A percentile compares a stretch with the other conserved stretches of the same genome.
These are phyloP conservation scores for Dryomyza anilis DNA, from an alignment of 2,888 invertebrate species.

Conservation along the genomic window DNA sequence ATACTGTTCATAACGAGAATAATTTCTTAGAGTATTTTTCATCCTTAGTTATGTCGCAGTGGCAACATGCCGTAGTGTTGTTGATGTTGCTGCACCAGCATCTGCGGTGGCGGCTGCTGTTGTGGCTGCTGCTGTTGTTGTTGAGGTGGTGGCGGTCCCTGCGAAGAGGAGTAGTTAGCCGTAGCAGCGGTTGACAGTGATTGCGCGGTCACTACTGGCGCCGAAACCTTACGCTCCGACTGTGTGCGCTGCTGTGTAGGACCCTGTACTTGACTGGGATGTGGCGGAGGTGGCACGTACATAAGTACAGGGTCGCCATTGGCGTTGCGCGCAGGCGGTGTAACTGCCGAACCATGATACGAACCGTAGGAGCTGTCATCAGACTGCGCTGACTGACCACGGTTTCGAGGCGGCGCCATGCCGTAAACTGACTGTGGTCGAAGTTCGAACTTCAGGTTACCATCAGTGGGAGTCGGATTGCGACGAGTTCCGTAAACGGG, in stretches of 20 bases:
- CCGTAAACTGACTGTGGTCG: slow-evolving; percentile 78
- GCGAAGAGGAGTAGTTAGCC: slow-evolving; percentile 46
- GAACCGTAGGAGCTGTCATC: slow-evolving; percentile 77
- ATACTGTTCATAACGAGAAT: too few species aligned
- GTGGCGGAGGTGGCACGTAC: slow-evolving; percentile 52
- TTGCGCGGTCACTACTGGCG: slow-evolving; percentile 56
- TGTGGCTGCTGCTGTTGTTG: slow-evolving; percentile 43
- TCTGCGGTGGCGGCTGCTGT: slow-evolving; percentile 36
- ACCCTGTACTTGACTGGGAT: slow-evolving; percentile 38
- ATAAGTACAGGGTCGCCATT: slow-evolving; percentile 54
- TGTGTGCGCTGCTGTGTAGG: slow-evolving; percentile 54
- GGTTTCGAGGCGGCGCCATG: slow-evolving; percentile 61
- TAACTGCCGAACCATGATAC: slow-evolving; percentile 66
- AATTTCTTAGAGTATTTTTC: too few species aligned
- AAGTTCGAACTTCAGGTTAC: slow-evolving; percentile 56
- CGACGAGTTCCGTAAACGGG: slow-evolving; percentile 62
- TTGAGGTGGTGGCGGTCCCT: slow-evolving; percentile 39
- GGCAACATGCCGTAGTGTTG: slow-evolving; percentile 59
- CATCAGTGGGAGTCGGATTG: slow-evolving; percentile 62
- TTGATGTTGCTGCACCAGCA: slow-evolving; percentile 15
- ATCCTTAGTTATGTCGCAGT: slow-evolving; percentile 49
- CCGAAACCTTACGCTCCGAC: slow-evolving; percentile 58
- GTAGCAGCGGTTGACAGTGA: slow-evolving; percentile 40
- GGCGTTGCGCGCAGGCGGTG: slow-evolving; percentile 57
- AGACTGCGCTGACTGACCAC: slow-evolving; percentile 66